A percentile compares a stretch with the other conserved stretches of the same genome.
These are phyloP conservation scores for Leptopilina boulardi DNA, from an alignment of 1,140 invertebrate genomes.

Conservation along the genomic window DNA sequence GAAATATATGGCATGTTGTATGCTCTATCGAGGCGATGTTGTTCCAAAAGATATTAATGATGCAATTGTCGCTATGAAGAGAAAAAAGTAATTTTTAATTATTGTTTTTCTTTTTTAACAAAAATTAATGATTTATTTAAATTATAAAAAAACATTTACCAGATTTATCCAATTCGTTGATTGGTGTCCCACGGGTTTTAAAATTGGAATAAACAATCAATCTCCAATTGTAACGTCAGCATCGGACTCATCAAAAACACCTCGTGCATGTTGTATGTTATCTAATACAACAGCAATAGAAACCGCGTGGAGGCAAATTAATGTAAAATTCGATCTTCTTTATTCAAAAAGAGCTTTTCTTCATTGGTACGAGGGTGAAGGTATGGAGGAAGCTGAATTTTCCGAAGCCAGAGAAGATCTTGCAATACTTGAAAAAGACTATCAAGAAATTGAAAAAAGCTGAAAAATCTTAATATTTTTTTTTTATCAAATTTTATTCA, in stretches of 20 bases:
- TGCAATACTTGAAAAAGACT: conserved; percentile 83
- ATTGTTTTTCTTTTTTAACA: not conserved
- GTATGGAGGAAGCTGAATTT: conserved; percentile 89
- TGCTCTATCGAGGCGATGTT: conserved; percentile 82
- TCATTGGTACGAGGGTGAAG: conserved; percentile 86
- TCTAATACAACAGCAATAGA: conserved; percentile 88
- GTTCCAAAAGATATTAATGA: conserved; percentile 90
- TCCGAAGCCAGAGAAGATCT: conserved; percentile 87
- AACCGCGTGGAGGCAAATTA: conserved; percentile 83
- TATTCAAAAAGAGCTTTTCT: conserved; percentile 88
- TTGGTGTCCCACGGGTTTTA: conserved; percentile 34
- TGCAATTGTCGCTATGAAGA: too few relatives aligned
- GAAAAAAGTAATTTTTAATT: not conserved
- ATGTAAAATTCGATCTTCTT: conserved; percentile 89
- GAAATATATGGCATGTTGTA: conserved; percentile 92
- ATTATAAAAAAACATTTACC: too few relatives aligned
- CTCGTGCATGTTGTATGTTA: conserved; percentile 84
- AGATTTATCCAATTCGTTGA: too few relatives aligned
- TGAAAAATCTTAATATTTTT: conserved; percentile 45
- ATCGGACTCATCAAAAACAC: conserved; percentile 51
- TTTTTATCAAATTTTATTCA: conserved; percentile 74
- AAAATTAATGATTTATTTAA: too few relatives aligned
- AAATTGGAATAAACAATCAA: too few relatives aligned
- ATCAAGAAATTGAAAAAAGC: conserved; percentile 70
- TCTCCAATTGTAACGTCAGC: conserved; percentile 31